phyloP scores from a whole-genome alignment of 2,888 invertebrate genomes.

The Conistra vaccinii region DNA sequence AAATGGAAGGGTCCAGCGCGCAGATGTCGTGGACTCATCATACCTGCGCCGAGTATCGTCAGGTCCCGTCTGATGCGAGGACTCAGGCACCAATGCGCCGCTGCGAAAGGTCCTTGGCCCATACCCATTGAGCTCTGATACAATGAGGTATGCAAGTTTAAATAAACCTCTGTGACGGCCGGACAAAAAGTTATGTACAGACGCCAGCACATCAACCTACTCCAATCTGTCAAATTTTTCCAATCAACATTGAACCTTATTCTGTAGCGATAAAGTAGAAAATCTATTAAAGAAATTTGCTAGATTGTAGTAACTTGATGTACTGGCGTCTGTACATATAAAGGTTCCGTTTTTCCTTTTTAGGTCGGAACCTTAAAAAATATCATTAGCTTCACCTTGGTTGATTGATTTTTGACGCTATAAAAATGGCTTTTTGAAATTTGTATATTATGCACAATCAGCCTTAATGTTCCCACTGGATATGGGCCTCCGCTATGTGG shows the following conservation, averaged over 20 bases:
- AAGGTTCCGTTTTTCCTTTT: background rate
- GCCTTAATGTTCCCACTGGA: background rate
- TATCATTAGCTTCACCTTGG: background rate
- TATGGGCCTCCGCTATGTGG: too few relatives aligned
- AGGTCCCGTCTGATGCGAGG: conserved; percentile 77
- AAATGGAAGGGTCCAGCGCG: conserved; percentile 80
- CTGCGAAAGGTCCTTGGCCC: conserved; percentile 79
- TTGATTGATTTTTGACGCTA: background rate
- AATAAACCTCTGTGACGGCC: background rate
- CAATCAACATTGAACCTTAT: too few relatives aligned
- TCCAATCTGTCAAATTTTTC: too few relatives aligned
- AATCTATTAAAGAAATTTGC: too few relatives aligned
- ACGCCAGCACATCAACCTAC: too few relatives aligned
- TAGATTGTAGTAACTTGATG: too few relatives aligned
- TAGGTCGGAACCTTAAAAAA: background rate
- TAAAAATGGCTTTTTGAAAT: background rate
- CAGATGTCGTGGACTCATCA: conserved; percentile 72
- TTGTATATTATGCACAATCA: background rate
- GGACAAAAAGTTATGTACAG: background rate
- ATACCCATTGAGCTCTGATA: conserved; percentile 76
- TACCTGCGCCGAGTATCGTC: conserved; percentile 73
- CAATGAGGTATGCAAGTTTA: background rate
- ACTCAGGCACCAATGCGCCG: conserved; percentile 80
- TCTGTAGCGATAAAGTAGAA: too few relatives aligned
- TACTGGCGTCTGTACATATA: too few relatives aligned